Percentiles rank a stretch among this genome's conserved stretches.
These are phyloP conservation scores for Nomada fucata DNA, from an alignment of 2,888 invertebrate species.

Conservation along the genomic window DNA sequence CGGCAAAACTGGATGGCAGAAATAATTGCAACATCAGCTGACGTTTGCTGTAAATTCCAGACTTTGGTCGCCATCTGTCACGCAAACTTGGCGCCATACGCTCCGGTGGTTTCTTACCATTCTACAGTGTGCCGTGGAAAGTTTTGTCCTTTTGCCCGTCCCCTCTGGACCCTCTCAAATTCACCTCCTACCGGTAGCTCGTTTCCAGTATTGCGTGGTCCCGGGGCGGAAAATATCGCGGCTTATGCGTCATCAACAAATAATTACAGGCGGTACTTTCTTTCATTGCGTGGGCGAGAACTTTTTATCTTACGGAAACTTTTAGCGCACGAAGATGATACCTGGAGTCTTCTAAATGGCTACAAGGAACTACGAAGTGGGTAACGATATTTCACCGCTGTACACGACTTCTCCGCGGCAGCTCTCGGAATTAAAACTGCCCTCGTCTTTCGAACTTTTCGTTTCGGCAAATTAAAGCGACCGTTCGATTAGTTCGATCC, in stretches of 20 bases:
- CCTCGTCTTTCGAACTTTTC: constrained; percentile 42
- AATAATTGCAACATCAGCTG: constrained; percentile 75
- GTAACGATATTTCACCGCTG: constrained; percentile 65
- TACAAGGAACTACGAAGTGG: constrained; percentile 55
- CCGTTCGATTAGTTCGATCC: background rate
- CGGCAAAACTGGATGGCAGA: constrained; percentile 70
- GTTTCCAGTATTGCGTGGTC: constrained; percentile 54
- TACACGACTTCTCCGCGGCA: constrained; percentile 27
- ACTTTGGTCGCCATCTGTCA: constrained; percentile 74
- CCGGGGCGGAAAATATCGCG: constrained; percentile 60
- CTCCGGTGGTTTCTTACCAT: constrained; percentile 73
- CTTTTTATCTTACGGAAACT: constrained; percentile 64
- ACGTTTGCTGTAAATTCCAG: constrained; percentile 73
- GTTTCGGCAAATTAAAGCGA: constrained; percentile 34
- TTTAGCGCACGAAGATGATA: constrained; percentile 59
- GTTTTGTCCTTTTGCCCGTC: constrained; percentile 53
- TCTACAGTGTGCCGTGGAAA: constrained; percentile 60
- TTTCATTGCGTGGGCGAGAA: constrained; percentile 35
- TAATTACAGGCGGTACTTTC: constrained; percentile 62
- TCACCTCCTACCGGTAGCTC: background rate
- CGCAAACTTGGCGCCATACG: constrained; percentile 75
- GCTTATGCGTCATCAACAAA: constrained; percentile 67
- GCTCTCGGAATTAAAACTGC: constrained; percentile 14
- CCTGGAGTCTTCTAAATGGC: constrained; percentile 54
- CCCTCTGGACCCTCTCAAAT: background rate